Conservation (phyloP, 2,113 vertebrate genomes). For the Rhodinocichla rosea region DNA sequence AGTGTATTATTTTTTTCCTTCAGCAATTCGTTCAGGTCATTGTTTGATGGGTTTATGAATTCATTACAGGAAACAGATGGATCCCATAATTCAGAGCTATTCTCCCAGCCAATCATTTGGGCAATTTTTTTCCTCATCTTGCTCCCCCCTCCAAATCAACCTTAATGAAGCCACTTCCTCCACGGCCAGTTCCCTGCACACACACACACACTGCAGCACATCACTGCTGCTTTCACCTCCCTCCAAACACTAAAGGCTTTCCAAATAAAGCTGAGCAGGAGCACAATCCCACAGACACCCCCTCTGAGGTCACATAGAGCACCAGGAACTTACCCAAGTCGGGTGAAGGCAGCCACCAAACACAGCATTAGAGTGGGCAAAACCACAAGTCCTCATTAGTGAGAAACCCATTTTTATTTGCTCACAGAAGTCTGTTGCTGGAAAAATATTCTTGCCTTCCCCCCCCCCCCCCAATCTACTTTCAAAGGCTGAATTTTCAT, state of each 20-base stretch:
- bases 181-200: neutral
- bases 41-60: constrained; percentile 76
- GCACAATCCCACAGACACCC: neutral
- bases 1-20: constrained; percentile 62
- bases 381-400: neutral
- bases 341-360: neutral
- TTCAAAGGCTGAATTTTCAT: constrained; percentile 46
- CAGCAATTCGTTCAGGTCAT: constrained; percentile 71
- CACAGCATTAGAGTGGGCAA: neutral
- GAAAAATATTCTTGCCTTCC: neutral
- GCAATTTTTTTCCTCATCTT: constrained; percentile 8
- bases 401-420: neutral
- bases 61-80: constrained; percentile 76
- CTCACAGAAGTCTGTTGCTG: neutral
- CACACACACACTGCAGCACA: neutral
- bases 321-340: neutral
- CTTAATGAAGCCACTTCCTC: constrained; percentile 67
- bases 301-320: neutral
- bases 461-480: neutral
- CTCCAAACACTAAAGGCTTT: neutral
- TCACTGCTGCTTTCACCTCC: neutral
- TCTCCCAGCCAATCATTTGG: constrained; percentile 67
- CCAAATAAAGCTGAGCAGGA: neutral
- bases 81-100: constrained; percentile 71
- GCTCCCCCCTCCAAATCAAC: constrained; percentile 16